Base-by-base conservation (phyloP, 2,113 vertebrate genomes). In the Petromus typicus region DNA sequence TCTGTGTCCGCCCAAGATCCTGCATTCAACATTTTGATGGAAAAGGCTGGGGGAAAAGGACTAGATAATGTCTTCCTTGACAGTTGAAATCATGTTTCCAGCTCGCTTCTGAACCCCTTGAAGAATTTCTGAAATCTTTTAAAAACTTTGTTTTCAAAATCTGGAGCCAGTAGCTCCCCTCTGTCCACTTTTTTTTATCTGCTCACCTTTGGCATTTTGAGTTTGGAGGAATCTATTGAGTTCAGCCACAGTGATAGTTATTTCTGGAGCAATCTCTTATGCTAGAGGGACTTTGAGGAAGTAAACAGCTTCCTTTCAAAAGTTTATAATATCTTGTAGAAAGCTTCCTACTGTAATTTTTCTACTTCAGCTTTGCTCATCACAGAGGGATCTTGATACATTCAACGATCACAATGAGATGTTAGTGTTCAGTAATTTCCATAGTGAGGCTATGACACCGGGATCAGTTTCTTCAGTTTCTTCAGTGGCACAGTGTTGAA, bases 51-150 rank as follows among this genome's bases (percentile, higher is more conserved):
- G 22, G 12, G 10, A 1, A 25, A n/a, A n/a, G 37, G 23, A 25
- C 12, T 7, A 67, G 30, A 61, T 91, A 37, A 66, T 37, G 18
- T 40, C 86, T 86, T n/a, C 10, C 5, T 75, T 73, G 40, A 27
- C 45, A 66, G 71, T 56, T 88, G 27, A 90, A 86, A 66, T 30
- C 30, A 78, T 43, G 43, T 45, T 66, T 83, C 20, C 51, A 71
- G 14, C 16, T 54, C 16, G 22, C 78, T 86, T 87, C 25, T 0
- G 61, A 34, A 25, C 14, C 17, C 80, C 23, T 48, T 61, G 40
- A 96, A 63, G 34, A 17, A 88, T 61, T 94, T 94, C 22, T 86
- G 66, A 11, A 67, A 87, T 51, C 48, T 79, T 96, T 76, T 87
- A 66, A 80, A 91, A 90, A 63, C 1, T 23, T 30, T 79, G 22